Evolutionary conservation across 2,797 vertebrate species (phyloP).

Genomic region (Girardinus metallicus): DNA sequence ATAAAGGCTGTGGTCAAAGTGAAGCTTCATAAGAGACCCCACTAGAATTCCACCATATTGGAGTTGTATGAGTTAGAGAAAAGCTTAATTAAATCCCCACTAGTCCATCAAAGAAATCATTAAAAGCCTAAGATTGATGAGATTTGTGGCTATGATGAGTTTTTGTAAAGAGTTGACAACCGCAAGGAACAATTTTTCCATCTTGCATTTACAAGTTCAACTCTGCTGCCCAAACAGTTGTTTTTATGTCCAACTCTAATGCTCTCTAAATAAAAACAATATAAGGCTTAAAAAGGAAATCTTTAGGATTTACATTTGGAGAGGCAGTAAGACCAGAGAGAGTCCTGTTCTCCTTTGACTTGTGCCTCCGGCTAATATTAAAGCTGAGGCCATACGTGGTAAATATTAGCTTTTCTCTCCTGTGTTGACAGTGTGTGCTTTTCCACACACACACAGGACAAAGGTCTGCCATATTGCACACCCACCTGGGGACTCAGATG

Average conservation of each 20-base stretch:
- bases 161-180: not conserved
- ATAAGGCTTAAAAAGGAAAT: slow-evolving; percentile 29
- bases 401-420: slow-evolving; percentile 85
- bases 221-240: slow-evolving; percentile 4
- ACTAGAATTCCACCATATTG: not conserved
- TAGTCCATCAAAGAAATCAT: not conserved
- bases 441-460: slow-evolving; percentile 81
- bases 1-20: not conserved
- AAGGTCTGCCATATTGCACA: slow-evolving; percentile 79
- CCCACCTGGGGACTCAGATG: slow-evolving; percentile 70
- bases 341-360: slow-evolving; percentile 66
- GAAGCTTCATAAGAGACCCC: not conserved
- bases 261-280: slow-evolving; percentile 35
- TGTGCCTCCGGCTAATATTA: slow-evolving; percentile 79
- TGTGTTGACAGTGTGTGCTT: slow-evolving; percentile 84
- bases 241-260: not conserved
- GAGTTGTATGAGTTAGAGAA: not conserved
- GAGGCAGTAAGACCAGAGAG: slow-evolving; percentile 60
- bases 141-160: not conserved
- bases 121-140: not conserved
- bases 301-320: slow-evolving; percentile 29
- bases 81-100: not conserved
- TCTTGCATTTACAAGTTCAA: not conserved
- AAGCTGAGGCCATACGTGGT: slow-evolving; percentile 79
- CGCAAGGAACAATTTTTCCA: not conserved